Evolutionary conservation across 2,888 invertebrate species (phyloP).

Genomic region (Chydorus sphaericus): DNA sequence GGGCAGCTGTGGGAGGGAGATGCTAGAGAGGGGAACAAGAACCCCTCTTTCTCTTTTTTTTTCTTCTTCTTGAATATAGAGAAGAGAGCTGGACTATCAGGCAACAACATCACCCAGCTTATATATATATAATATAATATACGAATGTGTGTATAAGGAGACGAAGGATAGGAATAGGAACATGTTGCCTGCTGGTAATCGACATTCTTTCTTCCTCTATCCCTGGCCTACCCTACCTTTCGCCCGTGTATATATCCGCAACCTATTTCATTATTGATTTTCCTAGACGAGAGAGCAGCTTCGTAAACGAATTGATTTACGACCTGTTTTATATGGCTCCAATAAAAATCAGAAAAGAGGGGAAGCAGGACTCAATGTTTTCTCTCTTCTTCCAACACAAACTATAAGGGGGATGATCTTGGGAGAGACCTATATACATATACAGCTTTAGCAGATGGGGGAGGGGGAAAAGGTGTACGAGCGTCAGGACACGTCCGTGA

Average conservation of each 20-base stretch:
- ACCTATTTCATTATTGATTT: constrained; percentile 7
- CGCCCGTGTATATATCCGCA: background rate
- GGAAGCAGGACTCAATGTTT: too few species aligned
- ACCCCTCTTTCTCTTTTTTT: too few species aligned
- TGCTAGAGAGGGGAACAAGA: background rate
- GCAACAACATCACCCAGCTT: constrained; percentile 4
- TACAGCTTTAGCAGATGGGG: too few species aligned
- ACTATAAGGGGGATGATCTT: too few species aligned
- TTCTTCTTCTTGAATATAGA: too few species aligned
- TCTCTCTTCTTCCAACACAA: too few species aligned
- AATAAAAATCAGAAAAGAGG: constrained; percentile 7
- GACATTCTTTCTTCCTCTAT: background rate
- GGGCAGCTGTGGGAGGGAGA: background rate
- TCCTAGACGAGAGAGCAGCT: background rate
- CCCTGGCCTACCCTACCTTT: background rate
- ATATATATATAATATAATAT: background rate
- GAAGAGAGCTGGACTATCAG: background rate
- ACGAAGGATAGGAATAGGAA: background rate
- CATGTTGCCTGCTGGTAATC: constrained; percentile 2
- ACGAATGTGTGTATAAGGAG: background rate
- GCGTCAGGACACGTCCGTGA: background rate
- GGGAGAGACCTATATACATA: background rate
- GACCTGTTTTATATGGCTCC: constrained; percentile 7
- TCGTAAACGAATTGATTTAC: constrained; percentile 1
- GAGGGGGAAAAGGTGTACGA: too few species aligned